Evolutionary conservation across 2,113 vertebrate species (phyloP).

Genomic region (Anoura caudifer): DNA sequence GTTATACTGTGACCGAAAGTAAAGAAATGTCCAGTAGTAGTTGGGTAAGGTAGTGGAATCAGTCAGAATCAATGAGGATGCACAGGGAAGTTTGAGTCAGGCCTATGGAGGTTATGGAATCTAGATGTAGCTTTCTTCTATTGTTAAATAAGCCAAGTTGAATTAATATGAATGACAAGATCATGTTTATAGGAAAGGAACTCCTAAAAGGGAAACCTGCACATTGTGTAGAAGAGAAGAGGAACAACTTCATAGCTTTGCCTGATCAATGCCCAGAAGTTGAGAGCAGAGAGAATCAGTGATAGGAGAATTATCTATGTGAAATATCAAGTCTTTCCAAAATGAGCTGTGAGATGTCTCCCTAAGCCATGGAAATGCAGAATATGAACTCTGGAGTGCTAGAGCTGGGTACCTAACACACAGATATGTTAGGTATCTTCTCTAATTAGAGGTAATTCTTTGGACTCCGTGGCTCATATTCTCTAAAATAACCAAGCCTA

Average conservation of each 20-base stretch:
- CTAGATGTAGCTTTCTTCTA: neutral
- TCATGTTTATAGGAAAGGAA: neutral
- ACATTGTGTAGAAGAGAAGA: neutral
- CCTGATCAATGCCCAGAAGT: neutral
- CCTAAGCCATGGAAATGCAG: too few species aligned
- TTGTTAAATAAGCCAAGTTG: neutral
- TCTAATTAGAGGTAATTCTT: too few species aligned
- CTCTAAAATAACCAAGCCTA: neutral
- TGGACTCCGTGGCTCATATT: neutral
- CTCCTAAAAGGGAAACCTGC: neutral
- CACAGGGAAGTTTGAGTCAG: neutral
- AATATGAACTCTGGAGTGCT: too few species aligned
- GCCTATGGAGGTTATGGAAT: neutral
- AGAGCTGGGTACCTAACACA: neutral
- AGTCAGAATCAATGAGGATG: neutral
- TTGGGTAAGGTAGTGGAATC: neutral
- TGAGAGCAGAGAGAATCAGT: neutral
- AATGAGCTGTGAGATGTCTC: neutral
- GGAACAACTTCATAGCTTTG: neutral
- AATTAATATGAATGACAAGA: neutral
- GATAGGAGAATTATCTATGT: neutral
- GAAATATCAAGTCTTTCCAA: neutral
- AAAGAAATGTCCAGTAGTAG: neutral
- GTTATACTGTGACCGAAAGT: neutral
- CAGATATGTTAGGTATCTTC: too few species aligned